These are phyloP conservation scores for Apis dorsata DNA, from an alignment of 1,140 invertebrate genomes.

Conservation along the genomic window DNA sequence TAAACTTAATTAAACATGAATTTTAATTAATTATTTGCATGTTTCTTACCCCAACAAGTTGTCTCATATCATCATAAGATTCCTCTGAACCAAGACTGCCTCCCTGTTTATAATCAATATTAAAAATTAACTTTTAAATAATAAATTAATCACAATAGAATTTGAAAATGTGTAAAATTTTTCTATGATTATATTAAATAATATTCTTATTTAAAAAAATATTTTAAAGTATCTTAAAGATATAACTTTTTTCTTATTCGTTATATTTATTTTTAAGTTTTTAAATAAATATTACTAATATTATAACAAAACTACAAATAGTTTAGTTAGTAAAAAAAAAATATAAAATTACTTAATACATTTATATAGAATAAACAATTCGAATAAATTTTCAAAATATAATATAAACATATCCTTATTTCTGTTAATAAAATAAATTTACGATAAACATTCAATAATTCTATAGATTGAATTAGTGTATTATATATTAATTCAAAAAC, in stretches of 20 bases:
- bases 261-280: background rate
- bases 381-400: too few relatives aligned
- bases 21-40: background rate
- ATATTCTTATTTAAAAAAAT: background rate
- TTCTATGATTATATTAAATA: background rate
- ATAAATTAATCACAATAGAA: background rate
- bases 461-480: too few relatives aligned
- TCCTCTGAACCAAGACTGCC: conserved; percentile 82
- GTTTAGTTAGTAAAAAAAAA: too few relatives aligned
- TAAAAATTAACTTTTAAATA: background rate
- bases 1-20: background rate
- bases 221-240: background rate
- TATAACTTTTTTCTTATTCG: background rate
- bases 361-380: too few relatives aligned
- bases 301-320: too few relatives aligned
- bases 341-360: too few relatives aligned
- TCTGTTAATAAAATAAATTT: background rate
- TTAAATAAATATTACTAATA: background rate
- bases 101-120: conserved; percentile 73
- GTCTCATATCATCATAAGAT: conserved; percentile 82
- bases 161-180: background rate
- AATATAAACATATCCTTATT: background rate
- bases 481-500: background rate
- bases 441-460: too few relatives aligned
- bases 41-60: conserved; percentile 79